Evolutionary conservation across 2,888 invertebrate genomes (phyloP), one percentile per base, ranked within the genome.

Genomic region (Patella caerulea): DNA sequence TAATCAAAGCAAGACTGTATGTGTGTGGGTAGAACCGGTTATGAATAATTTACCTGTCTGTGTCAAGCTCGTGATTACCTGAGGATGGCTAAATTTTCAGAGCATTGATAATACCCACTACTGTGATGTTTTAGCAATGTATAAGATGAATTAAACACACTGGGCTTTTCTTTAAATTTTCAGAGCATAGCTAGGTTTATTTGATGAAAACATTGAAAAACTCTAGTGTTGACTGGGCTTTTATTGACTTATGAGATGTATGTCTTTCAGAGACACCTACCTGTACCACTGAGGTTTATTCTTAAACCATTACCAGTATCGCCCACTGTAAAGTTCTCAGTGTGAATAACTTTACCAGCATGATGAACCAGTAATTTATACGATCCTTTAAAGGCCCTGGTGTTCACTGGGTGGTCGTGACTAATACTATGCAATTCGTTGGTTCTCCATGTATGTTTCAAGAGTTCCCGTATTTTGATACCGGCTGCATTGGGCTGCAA

Each of bases 401-500:
- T 17, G 29, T 45, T 29, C 5, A 74, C 74, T 24, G 52, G 59
- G 3, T 65, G 29, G 24, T 45, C 34, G 15, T 29, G 56, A 45
- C 59, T 59, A 15, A 74, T 56, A 3, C n/a, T 15, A 17, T 54
- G 65, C 14, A n/a, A 59, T 52, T 59, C 24, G 15, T 74, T 45
- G n/a, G 74, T 65, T 29, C 74, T 19, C 74, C 74, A 74, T 2
- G 34, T 45, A 11, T 56, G 59, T 45, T 65, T 45, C 5, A 54
- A 29, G 29, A 74, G 54, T 45, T 74, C 24, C 17, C 59, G 74
- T 29, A 74, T 65, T 7, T 34, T 55, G 24, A 11, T 55, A 15
- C 74, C 74, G 3, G 74, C 74, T 11, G 74, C 74, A 65, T 74
- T 74, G 29, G 55, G 55, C 74, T 74, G 59, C 2, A 72, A 72